Conservation (phyloP, 2,797 vertebrate genomes). For the Phoebastria nigripes region DNA sequence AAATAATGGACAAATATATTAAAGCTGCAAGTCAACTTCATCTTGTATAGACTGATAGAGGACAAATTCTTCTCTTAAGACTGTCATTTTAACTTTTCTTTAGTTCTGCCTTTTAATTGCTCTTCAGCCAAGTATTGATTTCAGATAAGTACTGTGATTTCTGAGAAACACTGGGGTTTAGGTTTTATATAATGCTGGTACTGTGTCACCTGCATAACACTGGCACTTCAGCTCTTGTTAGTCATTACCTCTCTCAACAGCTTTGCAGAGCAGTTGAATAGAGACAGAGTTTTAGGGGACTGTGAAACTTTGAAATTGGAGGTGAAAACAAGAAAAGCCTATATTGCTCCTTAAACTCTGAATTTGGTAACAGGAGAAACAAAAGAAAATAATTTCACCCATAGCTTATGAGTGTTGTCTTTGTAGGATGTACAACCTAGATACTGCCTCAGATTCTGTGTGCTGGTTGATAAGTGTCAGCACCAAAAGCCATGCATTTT, state of each 20-base stretch:
- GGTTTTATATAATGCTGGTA: neutral
- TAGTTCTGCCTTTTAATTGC: neutral
- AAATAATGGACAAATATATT: neutral
- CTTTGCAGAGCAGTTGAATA: neutral
- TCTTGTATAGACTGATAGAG: neutral
- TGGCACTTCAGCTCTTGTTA: neutral
- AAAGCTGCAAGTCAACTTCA: neutral
- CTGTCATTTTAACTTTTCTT: neutral
- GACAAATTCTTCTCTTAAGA: neutral
- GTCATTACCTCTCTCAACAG: neutral
- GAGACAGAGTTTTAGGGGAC: neutral
- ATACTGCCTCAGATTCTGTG: neutral
- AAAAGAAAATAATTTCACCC: neutral
- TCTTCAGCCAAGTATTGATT: neutral
- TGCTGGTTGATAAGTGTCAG: neutral
- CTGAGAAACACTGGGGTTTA: neutral
- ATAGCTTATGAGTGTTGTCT: neutral
- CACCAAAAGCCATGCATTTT: neutral
- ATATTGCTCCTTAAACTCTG: neutral
- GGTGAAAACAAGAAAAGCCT: neutral
- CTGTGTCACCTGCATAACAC: neutral
- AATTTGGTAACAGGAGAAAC: neutral
- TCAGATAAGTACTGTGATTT: neutral
- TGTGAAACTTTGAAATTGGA: neutral
- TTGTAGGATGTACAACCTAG: neutral